phyloP scores from a whole-genome alignment of 1,140 invertebrate genomes.

The Hylaeus anthracinus region DNA sequence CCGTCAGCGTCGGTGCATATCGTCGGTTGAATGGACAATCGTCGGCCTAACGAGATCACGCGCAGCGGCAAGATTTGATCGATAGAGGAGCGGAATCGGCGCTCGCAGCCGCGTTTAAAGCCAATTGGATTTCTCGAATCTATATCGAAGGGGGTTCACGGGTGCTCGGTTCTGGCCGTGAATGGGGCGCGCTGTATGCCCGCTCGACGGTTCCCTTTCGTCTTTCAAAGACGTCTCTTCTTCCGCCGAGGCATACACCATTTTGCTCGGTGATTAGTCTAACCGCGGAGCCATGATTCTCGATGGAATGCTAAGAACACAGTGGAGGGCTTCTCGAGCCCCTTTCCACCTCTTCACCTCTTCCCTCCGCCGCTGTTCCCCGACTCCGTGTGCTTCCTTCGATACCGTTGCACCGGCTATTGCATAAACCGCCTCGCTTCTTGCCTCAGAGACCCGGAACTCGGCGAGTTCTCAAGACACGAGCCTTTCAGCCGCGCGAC shows the following conservation, averaged over 20 bases:
- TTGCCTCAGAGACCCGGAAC: conserved; percentile 47
- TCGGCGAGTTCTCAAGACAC: conserved; percentile 43
- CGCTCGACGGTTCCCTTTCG: conserved; percentile 8
- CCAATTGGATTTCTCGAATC: conserved; percentile 41
- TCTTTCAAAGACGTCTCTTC: conserved; percentile 32
- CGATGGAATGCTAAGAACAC: conserved; percentile 65
- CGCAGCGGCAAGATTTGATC: conserved; percentile 7
- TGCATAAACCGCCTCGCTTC: conserved; percentile 50
- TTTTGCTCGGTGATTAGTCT: conserved; percentile 53
- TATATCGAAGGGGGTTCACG: conserved; percentile 19
- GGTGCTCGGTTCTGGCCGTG: conserved; percentile 25
- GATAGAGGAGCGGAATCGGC: not conserved
- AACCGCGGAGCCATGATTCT: conserved; percentile 56
- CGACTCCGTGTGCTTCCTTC: conserved; percentile 22
- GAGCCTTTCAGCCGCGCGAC: conserved; percentile 27
- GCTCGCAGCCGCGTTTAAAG: conserved; percentile 27
- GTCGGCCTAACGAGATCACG: conserved; percentile 27
- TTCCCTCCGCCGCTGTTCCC: conserved; percentile 8
- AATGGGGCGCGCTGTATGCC: conserved; percentile 51
- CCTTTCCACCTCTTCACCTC: conserved; percentile 14
- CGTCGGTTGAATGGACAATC: not conserved
- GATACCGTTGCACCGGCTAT: conserved; percentile 57
- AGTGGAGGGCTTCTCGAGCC: conserved; percentile 55
- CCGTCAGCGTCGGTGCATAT: too few relatives aligned
- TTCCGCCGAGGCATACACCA: conserved; percentile 30